Conservation (phyloP, 2,797 vertebrate genomes). For the Molossus molossus region DNA sequence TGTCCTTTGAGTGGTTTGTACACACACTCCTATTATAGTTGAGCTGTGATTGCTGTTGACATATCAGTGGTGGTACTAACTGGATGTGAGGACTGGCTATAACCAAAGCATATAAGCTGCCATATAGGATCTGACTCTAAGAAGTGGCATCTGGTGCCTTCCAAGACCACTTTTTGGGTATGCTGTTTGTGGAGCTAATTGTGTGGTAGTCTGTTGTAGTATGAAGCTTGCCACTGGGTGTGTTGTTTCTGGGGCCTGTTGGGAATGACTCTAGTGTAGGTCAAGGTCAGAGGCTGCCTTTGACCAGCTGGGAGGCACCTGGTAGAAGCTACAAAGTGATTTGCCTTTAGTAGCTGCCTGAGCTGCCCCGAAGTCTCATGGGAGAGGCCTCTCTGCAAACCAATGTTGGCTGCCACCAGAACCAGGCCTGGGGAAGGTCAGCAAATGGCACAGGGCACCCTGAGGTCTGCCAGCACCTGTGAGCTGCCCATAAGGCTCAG, state of each 20-base stretch:
- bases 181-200: not conserved
- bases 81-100: not conserved
- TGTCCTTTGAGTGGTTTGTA: not conserved
- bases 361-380: not conserved
- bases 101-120: not conserved
- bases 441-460: too few species aligned
- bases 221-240: not conserved
- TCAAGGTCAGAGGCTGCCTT: not conserved
- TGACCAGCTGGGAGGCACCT: not conserved
- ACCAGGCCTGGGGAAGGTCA: too few species aligned
- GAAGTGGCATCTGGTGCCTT: not conserved
- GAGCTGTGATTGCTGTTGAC: not conserved
- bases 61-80: not conserved
- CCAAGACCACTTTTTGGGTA: too few species aligned
- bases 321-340: not conserved
- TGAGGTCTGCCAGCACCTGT: not conserved
- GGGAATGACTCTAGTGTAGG: not conserved
- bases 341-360: too few species aligned
- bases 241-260: too few species aligned
- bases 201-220: not conserved
- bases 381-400: not conserved
- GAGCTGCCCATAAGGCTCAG: not conserved
- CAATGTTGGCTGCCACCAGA: not conserved
- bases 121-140: not conserved
- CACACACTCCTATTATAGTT: not conserved